Base-by-base conservation (phyloP, 2,888 invertebrate genomes). In the Lepidocyrtoides sp. region DNA sequence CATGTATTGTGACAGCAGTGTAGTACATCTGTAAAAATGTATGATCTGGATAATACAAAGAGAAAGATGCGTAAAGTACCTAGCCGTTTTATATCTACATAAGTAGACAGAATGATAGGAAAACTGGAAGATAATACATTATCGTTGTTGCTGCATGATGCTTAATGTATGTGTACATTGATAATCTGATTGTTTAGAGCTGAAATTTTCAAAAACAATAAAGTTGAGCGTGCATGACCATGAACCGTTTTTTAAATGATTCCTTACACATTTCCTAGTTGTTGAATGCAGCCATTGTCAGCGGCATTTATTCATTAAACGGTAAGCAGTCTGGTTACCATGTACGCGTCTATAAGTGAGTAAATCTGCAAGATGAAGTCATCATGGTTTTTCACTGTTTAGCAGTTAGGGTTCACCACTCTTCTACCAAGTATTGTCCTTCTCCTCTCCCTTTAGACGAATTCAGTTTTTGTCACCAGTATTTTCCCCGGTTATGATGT, bases 381-480 rank as follows among this genome's bases (percentile, higher is more conserved):
- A 60, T 60, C 60, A 60, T 2, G 23, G 26, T 60, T 26, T 3
- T 60, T 60, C 57, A 4, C 60, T 10, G 2, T 60, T 7, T 26
- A 36, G 36, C 3, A 36, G 3, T 57, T 57, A 4, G 17, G 51
- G 51, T 7, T 54, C 51, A 17, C 57, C 20, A 4, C 57, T 20
- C 57, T 20, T 57, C 17, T 57, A n/a, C n/a, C n/a, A n/a, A n/a
- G n/a, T n/a, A n/a, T n/a, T 51, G 51, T 51, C 57, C 60, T 10
- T 2, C 36, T 36, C 36, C 36, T 60, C 26, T 60, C 23, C 26
- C 51, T n/a, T n/a, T 54, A 60, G 26, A 60, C 60, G 26, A 12
- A n/a, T 12, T n/a, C 32, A 66, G 32, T 66, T 66, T 66, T 66
- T 66, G 66, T 66, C 66, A 66, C 66, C 66, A 66, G 29, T 32